These are phyloP conservation scores for Xiphophorus hellerii DNA, from an alignment of 2,113 vertebrate genomes.

Conservation along the genomic window DNA sequence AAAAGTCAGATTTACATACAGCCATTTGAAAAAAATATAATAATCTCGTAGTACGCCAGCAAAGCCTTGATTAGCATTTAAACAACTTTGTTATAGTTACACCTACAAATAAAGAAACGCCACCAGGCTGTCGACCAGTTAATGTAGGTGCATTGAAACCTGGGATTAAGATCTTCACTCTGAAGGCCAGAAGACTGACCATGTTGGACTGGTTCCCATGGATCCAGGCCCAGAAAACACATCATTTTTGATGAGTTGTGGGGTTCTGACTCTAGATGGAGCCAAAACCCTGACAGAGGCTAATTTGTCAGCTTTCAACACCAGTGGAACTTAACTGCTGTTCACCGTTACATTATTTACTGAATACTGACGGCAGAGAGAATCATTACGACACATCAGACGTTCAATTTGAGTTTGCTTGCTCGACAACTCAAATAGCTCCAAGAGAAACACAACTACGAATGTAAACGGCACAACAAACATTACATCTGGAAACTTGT, in stretches of 20 bases:
- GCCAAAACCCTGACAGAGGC: slow-evolving; percentile 33
- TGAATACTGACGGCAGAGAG: background rate
- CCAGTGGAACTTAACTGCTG: slow-evolving; percentile 12
- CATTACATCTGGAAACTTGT: background rate
- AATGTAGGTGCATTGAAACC: slow-evolving; percentile 2
- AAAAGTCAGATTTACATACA: no score
- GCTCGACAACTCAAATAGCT: background rate
- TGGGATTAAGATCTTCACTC: background rate
- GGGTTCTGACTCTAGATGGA: slow-evolving; percentile 37
- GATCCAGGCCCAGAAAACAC: slow-evolving; percentile 24
- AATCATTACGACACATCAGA: background rate
- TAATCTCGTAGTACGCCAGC: no score
- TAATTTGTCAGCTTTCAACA: slow-evolving; percentile 2
- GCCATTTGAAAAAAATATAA: no score
- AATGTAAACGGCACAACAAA: background rate
- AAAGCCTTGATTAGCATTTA: no score
- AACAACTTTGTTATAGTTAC: background rate
- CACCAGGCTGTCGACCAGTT: background rate
- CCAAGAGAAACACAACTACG: background rate
- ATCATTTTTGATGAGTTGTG: slow-evolving; percentile 17
- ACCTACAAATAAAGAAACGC: background rate
- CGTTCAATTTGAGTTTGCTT: background rate
- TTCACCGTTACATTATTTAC: background rate
- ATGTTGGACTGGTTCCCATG: slow-evolving; percentile 13
- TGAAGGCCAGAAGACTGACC: slow-evolving; percentile 4